Base-by-base conservation (phyloP, 2,113 vertebrate genomes). In the Otocyon megalotis region DNA sequence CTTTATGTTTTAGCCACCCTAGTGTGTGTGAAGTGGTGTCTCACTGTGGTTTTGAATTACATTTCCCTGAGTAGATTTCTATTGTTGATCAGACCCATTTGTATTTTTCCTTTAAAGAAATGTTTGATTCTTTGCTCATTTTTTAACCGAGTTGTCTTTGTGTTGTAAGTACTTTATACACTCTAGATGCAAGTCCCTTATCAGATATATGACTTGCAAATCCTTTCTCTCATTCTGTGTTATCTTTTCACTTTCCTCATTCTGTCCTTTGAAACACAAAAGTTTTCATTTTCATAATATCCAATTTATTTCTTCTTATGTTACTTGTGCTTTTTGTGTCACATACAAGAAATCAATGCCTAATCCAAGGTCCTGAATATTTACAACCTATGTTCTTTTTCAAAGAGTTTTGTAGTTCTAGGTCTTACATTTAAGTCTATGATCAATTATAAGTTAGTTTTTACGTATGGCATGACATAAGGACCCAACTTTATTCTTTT, bases 51-150 rank as follows among this genome's bases (percentile, higher is more conserved):
- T 96, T 58, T 90, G 77, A 83, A 79, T 72, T 90, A 65, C 48
- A 88, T 71, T 90, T 88, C 60, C 71, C 84, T 81, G 65, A 81
- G 58, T 22, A 63, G 74, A 77, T 77, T 77, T 77, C 53, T 48
- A 82, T 69, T 37, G 79, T 22, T 74, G 5, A 82, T 15, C 30
- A 88, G 79, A 79, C 26, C 56, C 74, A 93, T 30, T 62, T 89
- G 72, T 89, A 35, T 28, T 62, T 79, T 65, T 90, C 89, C 87
- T 91, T 96, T 84, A 84, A 67, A 37, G 50, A 95, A 93, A 93
- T 53, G 14, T 53, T 88, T 90, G n/a, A 88, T 22, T 62, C 77
- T 74, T 90, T 72, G 37, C 62, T 54, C n/a, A 35, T 77, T 88
- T 79, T 76, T 84, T 58, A 54, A 80, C 43, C 62, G 15, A 48